A percentile compares a stretch with the other conserved stretches of the same genome.
These are phyloP conservation scores for Merodon equestris DNA, from an alignment of 2,888 invertebrate species.

Conservation along the genomic window DNA sequence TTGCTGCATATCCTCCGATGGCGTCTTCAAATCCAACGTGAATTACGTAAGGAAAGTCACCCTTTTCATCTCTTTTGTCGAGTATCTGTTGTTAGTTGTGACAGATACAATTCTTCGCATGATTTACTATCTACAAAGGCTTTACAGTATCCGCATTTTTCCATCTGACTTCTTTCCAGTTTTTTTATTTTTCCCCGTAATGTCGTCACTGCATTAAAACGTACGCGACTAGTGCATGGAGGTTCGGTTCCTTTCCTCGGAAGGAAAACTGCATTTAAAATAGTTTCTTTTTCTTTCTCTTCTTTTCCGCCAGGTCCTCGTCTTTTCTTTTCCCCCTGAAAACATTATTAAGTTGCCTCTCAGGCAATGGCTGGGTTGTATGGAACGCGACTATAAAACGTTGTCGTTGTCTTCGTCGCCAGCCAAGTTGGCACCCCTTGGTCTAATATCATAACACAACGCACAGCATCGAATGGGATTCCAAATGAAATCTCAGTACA, in stretches of 20 bases:
- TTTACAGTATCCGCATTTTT: slow-evolving; percentile 44
- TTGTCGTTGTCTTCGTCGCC: slow-evolving; percentile 21
- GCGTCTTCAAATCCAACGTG: too few relatives aligned
- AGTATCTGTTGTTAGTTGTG: background rate
- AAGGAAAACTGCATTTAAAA: slow-evolving; percentile 54
- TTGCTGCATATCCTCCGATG: too few relatives aligned
- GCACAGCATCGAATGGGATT: slow-evolving; percentile 45
- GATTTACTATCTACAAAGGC: slow-evolving; percentile 42
- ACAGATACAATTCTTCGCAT: slow-evolving; percentile 38
- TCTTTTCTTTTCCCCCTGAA: slow-evolving; percentile 28
- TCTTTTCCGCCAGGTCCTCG: background rate
- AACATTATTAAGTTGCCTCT: slow-evolving; percentile 62
- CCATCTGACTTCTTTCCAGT: slow-evolving; percentile 36
- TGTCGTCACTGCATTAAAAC: too few relatives aligned
- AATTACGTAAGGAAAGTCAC: too few relatives aligned
- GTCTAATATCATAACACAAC: slow-evolving; percentile 36
- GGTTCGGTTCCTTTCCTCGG: background rate
- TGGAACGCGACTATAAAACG: background rate
- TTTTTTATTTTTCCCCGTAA: too few relatives aligned
- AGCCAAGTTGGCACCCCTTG: slow-evolving; percentile 60
- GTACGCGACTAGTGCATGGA: slow-evolving; percentile 14
- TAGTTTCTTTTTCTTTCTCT: slow-evolving; percentile 46
- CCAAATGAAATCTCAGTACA: slow-evolving; percentile 54
- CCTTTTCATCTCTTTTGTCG: too few relatives aligned
- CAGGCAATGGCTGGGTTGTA: background rate